phyloP scores from a whole-genome alignment of 2,113 vertebrate species.

The Vulpes ferrilata region DNA sequence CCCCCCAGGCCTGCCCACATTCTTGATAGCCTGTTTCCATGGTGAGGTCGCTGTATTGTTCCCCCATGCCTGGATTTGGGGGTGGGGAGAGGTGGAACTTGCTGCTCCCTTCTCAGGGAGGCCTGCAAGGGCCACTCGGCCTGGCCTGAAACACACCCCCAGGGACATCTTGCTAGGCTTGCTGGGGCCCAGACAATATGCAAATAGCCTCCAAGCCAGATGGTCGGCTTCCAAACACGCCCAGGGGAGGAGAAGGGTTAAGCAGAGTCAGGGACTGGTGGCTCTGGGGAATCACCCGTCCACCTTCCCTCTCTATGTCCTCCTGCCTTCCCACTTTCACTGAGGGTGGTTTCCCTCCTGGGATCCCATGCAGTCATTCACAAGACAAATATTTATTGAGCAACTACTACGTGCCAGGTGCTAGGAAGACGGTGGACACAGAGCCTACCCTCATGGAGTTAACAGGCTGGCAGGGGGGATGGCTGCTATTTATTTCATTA shows the following conservation, averaged over 20 bases:
- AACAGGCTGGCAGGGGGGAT: not conserved
- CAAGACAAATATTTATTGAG: constrained; percentile 67
- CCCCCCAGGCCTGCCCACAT: constrained; percentile 87
- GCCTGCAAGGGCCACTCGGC: constrained; percentile 74
- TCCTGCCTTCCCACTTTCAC: constrained; percentile 30
- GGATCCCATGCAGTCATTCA: not conserved
- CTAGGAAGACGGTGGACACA: not conserved
- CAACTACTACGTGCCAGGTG: constrained; percentile 63
- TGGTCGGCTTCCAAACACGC: constrained; percentile 81
- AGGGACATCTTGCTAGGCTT: constrained; percentile 77
- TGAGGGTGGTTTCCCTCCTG: not conserved
- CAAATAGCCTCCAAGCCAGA: constrained; percentile 83
- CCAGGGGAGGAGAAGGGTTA: constrained; percentile 84
- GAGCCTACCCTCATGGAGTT: not conserved
- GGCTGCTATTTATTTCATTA: not conserved
- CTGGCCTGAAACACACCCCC: constrained; percentile 75
- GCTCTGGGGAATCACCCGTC: constrained; percentile 55
- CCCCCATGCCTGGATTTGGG: constrained; percentile 82
- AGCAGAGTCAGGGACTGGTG: constrained; percentile 72
- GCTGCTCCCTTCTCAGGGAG: constrained; percentile 51
- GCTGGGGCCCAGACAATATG: constrained; percentile 81
- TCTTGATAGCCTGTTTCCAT: constrained; percentile 89
- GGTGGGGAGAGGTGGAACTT: constrained; percentile 81
- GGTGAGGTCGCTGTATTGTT: constrained; percentile 90
- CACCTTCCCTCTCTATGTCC: not conserved